A percentile compares a stretch with the other conserved stretches of the same genome.
phyloP scores from a whole-genome alignment of 1,140 invertebrate species.

The Papilio xuthus region DNA sequence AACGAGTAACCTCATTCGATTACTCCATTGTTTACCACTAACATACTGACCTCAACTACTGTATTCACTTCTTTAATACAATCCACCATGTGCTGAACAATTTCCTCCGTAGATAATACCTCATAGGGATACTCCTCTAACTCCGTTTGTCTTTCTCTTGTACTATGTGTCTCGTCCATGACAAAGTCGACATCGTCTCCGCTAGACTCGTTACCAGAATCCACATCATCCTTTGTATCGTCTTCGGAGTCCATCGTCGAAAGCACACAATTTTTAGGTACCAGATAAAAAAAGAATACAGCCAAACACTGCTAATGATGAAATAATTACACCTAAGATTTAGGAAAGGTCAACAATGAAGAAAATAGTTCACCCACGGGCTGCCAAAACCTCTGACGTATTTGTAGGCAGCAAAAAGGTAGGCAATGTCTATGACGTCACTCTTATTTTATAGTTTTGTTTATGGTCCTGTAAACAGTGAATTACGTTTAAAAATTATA shows the following conservation, averaged over 20 bases:
- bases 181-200: constrained; percentile 94
- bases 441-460: constrained; percentile 20
- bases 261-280: constrained; percentile 64
- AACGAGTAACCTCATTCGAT: constrained; percentile 75
- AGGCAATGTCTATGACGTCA: constrained; percentile 51
- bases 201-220: constrained; percentile 95
- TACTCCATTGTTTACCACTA: constrained; percentile 77
- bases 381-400: constrained; percentile 81
- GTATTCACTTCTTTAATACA: constrained; percentile 97
- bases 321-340: constrained; percentile 82
- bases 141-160: constrained; percentile 89
- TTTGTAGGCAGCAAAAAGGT: constrained; percentile 46
- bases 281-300: constrained; percentile 66
- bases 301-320: constrained; percentile 74
- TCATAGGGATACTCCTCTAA: constrained; percentile 96
- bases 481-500: constrained; percentile 9
- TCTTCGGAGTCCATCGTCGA: constrained; percentile 94
- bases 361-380: constrained; percentile 82
- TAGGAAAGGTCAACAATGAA: constrained; percentile 82
- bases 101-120: constrained; percentile 97
- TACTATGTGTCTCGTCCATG: constrained; percentile 92
- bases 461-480: constrained; percentile 3
- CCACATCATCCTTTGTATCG: constrained; percentile 93
- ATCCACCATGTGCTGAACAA: constrained; percentile 98
- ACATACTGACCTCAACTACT: constrained; percentile 89